Percentiles rank a stretch among this genome's conserved stretches.
phyloP scores from a whole-genome alignment of 2,888 invertebrate species.

The Poecilus cupreus region DNA sequence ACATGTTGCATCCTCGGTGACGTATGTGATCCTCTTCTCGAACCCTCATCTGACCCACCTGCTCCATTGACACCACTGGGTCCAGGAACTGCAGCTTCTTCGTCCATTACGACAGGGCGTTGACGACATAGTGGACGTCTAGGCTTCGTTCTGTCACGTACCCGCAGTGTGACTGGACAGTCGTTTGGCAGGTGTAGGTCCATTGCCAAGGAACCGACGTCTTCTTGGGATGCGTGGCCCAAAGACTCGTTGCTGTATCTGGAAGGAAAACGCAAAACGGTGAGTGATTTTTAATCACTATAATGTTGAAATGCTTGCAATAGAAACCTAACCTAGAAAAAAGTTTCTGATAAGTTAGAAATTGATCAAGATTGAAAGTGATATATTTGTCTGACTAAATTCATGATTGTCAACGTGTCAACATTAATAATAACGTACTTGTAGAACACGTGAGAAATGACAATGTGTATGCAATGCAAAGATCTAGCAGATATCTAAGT shows the following conservation, averaged over 20 bases:
- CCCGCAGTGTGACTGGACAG: conserved; percentile 76
- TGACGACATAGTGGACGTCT: conserved; percentile 85
- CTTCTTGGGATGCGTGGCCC: conserved; percentile 76
- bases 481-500: not conserved
- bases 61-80: not conserved
- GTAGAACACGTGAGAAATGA: no score
- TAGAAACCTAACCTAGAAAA: no score
- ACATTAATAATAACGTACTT: no score
- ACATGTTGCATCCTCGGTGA: conserved; percentile 68
- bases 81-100: conserved; percentile 69
- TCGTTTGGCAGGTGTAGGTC: conserved; percentile 82
- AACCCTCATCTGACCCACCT: conserved; percentile 43
- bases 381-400: no score
- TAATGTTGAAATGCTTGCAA: no score
- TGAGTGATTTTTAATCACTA: no score
- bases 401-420: no score
- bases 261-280: no score
- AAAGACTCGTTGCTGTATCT: conserved; percentile 74
- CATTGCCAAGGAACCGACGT: conserved; percentile 81
- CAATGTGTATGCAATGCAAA: no score
- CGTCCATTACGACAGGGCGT: conserved; percentile 83
- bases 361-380: no score
- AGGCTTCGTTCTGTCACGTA: conserved; percentile 68
- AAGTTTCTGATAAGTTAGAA: no score
- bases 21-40: conserved; percentile 70